phyloP scores from a whole-genome alignment of 1,140 invertebrate species.

The Helicoverpa armigera region DNA sequence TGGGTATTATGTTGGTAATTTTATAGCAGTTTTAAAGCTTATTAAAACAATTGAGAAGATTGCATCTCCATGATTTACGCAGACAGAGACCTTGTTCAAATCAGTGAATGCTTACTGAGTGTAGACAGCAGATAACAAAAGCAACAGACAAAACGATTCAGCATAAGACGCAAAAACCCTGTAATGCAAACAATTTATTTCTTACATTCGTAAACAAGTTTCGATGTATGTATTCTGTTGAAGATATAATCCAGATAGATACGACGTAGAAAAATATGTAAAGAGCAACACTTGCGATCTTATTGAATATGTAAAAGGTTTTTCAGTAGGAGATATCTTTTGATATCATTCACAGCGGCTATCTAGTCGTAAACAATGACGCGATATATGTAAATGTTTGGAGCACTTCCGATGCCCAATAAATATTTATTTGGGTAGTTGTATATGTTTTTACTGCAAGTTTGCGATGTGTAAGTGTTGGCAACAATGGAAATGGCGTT shows the following conservation, averaged over 20 bases:
- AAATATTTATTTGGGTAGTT: conserved; percentile 60
- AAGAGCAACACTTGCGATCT: conserved; percentile 15
- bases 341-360: conserved; percentile 31
- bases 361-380: conserved; percentile 50
- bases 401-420: conserved; percentile 53
- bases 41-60: conserved; percentile 30
- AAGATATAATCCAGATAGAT: conserved; percentile 34
- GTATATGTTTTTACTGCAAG: conserved; percentile 27
- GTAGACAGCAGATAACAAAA: not conserved
- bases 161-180: conserved; percentile 25
- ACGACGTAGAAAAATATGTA: conserved; percentile 24
- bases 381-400: conserved; percentile 52
- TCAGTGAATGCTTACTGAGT: conserved; percentile 21
- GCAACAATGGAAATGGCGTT: conserved; percentile 70
- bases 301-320: conserved; percentile 20
- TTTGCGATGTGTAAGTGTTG: conserved; percentile 46
- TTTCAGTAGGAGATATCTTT: not conserved
- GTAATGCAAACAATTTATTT: conserved; percentile 21
- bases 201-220: conserved; percentile 27
- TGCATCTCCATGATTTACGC: conserved; percentile 17
- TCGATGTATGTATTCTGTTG: conserved; percentile 25
- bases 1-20: not conserved
- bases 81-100: conserved; percentile 19
- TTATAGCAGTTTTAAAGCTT: not conserved
- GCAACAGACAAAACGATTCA: not conserved